phyloP scores from a whole-genome alignment of 2,113 vertebrate species.

The Suricata suricatta region DNA sequence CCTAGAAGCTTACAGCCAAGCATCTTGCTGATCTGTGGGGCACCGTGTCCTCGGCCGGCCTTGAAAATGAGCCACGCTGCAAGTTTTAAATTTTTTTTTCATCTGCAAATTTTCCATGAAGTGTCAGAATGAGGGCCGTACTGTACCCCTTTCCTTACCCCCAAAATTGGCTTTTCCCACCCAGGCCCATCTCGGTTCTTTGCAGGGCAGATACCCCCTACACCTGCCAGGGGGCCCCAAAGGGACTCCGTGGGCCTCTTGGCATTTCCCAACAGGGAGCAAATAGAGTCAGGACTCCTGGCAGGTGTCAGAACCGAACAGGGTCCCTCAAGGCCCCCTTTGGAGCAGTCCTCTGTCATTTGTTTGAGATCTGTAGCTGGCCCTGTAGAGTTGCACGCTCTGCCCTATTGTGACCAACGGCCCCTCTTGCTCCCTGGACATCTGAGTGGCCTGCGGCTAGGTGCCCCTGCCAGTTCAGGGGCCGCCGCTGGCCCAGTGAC shows the following conservation, averaged over 20 bases:
- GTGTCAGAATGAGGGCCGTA: neutral
- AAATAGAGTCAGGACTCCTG: neutral
- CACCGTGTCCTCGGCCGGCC: neutral
- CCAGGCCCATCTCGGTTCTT: neutral
- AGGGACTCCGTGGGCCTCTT: neutral
- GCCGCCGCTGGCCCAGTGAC: accelerated
- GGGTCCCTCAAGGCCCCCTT: neutral
- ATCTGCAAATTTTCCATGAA: neutral
- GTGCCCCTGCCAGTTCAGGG: accelerated
- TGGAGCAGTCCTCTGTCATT: neutral
- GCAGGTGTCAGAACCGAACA: accelerated
- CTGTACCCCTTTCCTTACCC: accelerated
- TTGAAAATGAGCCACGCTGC: neutral
- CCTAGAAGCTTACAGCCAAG: neutral
- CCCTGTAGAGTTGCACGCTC: neutral
- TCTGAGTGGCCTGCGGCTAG: neutral
- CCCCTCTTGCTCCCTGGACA: neutral
- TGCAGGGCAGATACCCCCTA: neutral
- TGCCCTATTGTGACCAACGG: accelerated
- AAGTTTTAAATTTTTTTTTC: neutral
- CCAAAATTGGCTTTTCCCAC: neutral
- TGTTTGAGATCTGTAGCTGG: no score
- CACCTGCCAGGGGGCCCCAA: neutral
- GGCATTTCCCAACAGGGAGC: neutral
- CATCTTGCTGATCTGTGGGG: neutral